Conservation (phyloP, 2,113 vertebrate species). For the Neogobius melanostomus region DNA sequence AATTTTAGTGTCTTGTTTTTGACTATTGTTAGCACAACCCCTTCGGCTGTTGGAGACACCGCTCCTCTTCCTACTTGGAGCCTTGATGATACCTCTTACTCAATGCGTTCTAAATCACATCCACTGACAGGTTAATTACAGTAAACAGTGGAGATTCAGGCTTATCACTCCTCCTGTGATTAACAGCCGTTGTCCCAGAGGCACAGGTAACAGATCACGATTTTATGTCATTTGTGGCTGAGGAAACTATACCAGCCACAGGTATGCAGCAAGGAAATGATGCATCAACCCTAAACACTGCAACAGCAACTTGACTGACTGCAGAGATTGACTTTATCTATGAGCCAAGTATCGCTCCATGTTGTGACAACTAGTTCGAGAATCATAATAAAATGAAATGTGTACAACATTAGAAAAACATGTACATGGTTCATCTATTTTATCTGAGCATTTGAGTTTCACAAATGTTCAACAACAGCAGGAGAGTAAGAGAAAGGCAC, state of each 20-base stretch:
- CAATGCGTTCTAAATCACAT: slow-evolving; percentile 77
- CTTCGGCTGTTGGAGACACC: slow-evolving; percentile 42
- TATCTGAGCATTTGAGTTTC: too few relatives aligned
- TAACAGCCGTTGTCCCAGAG: slow-evolving; percentile 69
- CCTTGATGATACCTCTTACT: slow-evolving; percentile 70
- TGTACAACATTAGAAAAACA: not conserved
- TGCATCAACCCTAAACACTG: slow-evolving; percentile 31
- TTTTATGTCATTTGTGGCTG: slow-evolving; percentile 59
- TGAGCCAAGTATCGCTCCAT: not conserved
- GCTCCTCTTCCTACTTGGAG: slow-evolving; percentile 29
- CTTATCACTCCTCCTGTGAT: slow-evolving; percentile 57
- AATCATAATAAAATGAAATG: not conserved
- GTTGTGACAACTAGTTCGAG: not conserved
- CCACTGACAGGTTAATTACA: slow-evolving; percentile 77
- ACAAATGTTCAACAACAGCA: too few relatives aligned
- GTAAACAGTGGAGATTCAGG: slow-evolving; percentile 72
- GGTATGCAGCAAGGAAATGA: slow-evolving; percentile 59
- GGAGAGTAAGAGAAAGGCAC: too few relatives aligned
- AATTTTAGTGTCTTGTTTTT: slow-evolving; percentile 44
- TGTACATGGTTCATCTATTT: not conserved
- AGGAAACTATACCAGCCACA: slow-evolving; percentile 68
- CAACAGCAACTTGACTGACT: slow-evolving; percentile 12
- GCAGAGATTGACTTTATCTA: not conserved
- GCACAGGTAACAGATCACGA: slow-evolving; percentile 42
- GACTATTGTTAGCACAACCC: slow-evolving; percentile 64